Base-by-base conservation (phyloP, 1,140 invertebrate genomes). In the Lepidurus couesii region DNA sequence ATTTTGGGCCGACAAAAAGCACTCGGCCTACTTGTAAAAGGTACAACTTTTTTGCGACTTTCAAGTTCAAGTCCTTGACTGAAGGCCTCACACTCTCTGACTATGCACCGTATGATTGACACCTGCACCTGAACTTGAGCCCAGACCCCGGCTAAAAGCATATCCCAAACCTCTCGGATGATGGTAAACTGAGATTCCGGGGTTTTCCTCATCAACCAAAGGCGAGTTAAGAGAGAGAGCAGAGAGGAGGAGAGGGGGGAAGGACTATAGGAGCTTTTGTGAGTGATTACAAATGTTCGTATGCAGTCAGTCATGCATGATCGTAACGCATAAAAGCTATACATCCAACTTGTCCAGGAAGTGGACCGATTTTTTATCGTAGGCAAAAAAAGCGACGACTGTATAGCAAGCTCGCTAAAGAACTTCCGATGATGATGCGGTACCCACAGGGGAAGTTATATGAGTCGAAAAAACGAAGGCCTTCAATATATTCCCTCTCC, bases 311-410 rank as follows among this genome's bases (percentile, higher is more conserved):
- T 65, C 53, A 16, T n/a, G 53, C 53, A 65, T 65, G 53, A 65
- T 65, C 53, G 53, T 65, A 65, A 65, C 53, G 53, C 53, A 65
- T 65, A 65, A 65, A 65, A 65, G 53, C 53, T 65, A 65, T 65
- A 65, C 53, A 65, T 65, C 53, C 21, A 13, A 65, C 53, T 65
- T 65, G 53, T 65, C 53, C 53, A 65, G 53, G 53, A 65, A 65
- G 53, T 65, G 16, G 53, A 16, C 53, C 53, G 53, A 65, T 65
- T 65, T 65, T 65, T 65, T 65, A 65, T 9, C 53, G 53, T 65
- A n/a, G 7, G 13, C 53, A 13, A 65, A 65, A 47, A 7, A 13
- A 13, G 53, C 53, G 53, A 65, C 16, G 53, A 65, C 53, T 65
- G 6, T 10, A 10, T 7, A 21, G 53, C 6, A 65, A 65, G 53